Evolutionary conservation across 2,113 vertebrate genomes (phyloP), one percentile per base, ranked within the genome.

Genomic region (Sinocyclocheilus anshuiensis): DNA sequence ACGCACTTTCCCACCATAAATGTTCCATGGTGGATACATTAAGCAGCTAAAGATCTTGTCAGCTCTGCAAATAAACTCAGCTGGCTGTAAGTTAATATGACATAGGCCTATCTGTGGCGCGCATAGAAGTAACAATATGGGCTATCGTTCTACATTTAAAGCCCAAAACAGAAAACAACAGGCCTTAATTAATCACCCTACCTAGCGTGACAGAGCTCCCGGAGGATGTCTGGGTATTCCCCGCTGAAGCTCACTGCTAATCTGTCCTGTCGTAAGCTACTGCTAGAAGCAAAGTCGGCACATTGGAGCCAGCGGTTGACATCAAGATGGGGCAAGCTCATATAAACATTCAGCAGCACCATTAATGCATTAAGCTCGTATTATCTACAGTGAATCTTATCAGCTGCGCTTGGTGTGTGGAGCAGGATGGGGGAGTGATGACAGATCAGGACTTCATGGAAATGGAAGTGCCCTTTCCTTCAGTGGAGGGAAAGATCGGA

Each of bases 301-400:
- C 80, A 82, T 82, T 50, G 69, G 16, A 67, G 61, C 16, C 33
- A 4, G 59, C 12, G 20, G 15, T 59, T 79, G 48, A 61, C 50
- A 72, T 67, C 42, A 78, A 86, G 76, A 67, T 80, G 77, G 36
- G 67, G 8, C 84, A 71, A 80, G 84, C 72, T 86, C 84, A 59
- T 39, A 69, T 72, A 81, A 81, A 81, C 65, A 81, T 71, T 77
- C 67, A 63, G 11, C 86, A 59, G 65, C 55, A 48, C 67, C 69
- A 50, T 84, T 61, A 61, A 63, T 50, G 48, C 53, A 81, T 67
- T 81, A 24, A 81, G 61, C 29, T 36, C 0, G 33, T 13, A 39
- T 67, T 45, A 83, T 84, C 48, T 26, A 20, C 10, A 69, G 59
- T 26, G 45, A 76, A 86, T 78, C 71, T 83, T 78, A 71, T 77